Evolutionary conservation across 2,797 vertebrate species (phyloP), one percentile per base, ranked within the genome.

Genomic region (Molossus alvarezi): DNA sequence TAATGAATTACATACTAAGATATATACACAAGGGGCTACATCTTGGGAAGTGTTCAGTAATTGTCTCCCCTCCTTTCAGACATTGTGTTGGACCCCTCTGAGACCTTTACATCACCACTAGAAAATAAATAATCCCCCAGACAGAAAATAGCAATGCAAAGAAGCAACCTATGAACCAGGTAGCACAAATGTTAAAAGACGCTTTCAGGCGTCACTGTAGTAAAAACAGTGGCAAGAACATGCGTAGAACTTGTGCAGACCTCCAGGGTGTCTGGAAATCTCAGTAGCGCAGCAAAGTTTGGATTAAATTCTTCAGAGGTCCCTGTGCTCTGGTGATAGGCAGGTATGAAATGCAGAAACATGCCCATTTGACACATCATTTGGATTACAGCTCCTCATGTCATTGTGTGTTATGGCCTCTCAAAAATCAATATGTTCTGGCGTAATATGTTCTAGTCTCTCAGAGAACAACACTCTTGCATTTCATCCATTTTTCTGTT

Each of bases 401-500:
- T n/a, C 21, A 11, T 69, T 75, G n/a, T 12, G 10, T 15, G 9
- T 29, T 17, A 9, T 9, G 12, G 15, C 33, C 93, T 9, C 51
- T 73, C 48, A 77, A 55, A 79, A 41, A 57, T 84, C 0, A 77
- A 58, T 10, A 0, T 0, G 15, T 10, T 1, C 55, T 5, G 67
- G 27, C 18, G 12, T 41, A 37, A 37, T 10, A 18, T 37, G 62
- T 8, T 25, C 6, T n/a, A 6, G 57, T n/a, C 27, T 57, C 95
- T 65, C 73, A 60, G 57, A 69, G 55, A 95, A 80, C 27, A 45
- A 3, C 60, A 9, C 0, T 2, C 77, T 95, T 95, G 0, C 48
- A 57, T 96, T 96, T 87, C 92, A 98, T 97, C 95, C 92, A 7
- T 79, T 29, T 65, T 92, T 94, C 89, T 95, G 9, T 96, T 98